These are phyloP conservation scores for Mormoops blainvillei DNA, from an alignment of 2,113 vertebrate genomes.

Conservation along the genomic window DNA sequence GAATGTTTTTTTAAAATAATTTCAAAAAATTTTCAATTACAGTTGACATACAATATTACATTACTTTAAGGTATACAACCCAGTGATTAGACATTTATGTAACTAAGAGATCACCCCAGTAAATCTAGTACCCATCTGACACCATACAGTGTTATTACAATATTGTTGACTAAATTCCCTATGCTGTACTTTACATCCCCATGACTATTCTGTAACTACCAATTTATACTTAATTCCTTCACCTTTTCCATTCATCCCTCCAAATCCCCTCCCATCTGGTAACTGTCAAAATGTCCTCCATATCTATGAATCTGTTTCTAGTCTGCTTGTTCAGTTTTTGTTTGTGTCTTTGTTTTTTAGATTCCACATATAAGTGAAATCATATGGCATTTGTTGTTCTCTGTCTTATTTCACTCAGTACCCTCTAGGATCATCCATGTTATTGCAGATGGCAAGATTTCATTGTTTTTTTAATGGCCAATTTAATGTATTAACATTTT, in stretches of 20 bases:
- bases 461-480: too few species aligned
- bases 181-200: neutral
- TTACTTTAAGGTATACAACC: too few species aligned
- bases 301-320: neutral
- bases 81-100: neutral
- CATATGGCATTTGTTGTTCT: neutral
- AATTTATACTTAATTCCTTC: neutral
- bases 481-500: too few species aligned
- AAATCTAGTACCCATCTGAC: neutral
- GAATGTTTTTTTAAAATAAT: neutral
- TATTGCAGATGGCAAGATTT: too few species aligned
- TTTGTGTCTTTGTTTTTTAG: neutral
- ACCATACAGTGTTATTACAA: neutral
- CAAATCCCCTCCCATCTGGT: neutral
- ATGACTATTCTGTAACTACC: neutral
- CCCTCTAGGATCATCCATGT: too few species aligned
- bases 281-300: neutral
- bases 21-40: neutral
- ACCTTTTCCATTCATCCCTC: neutral
- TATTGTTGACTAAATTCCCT: neutral
- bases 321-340: neutral
- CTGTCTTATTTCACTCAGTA: neutral
- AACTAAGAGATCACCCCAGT: neutral
- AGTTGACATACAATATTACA: neutral
- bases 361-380: neutral